Base-by-base conservation (phyloP, 1,140 invertebrate species). In the Sinella curviseta region DNA sequence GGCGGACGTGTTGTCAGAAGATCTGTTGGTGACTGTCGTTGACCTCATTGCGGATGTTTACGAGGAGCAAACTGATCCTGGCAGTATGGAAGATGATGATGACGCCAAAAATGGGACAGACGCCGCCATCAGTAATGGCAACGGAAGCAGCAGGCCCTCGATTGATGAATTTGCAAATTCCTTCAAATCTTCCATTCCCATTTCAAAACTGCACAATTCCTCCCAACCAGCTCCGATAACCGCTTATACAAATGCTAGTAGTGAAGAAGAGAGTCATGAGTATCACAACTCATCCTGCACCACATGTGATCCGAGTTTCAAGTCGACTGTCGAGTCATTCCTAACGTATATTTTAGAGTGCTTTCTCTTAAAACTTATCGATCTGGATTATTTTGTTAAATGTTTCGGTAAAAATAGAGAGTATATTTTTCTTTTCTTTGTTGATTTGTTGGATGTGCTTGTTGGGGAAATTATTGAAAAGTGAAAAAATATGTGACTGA, bases 381-480 rank as follows among this genome's bases (percentile, higher is more conserved):
- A 83, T 65, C 24, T 74, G 20, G 36, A 80, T 31, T 36, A n/a
- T 26, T 35, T 81, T 26, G 60, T 60, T 30, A 48, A 80, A 48
- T 34, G 4, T 24, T 34, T 80, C 14, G 30, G 35, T 33, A n/a
- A 36, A 1, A 81, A 78, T 77, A 33, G 74, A 16, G 78, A 81
- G 33, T 48, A 75, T 4, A 74, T 81, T 73, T 57, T 78, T 26
- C 36, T 81, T 48, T 83, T 83, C 48, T 81, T 83, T 70, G 80
- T 83, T 35, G 82, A 83, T 67, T n/a, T 80, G 1, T 48, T 83
- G 3, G 78, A 83, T 48, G 30, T 83, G 24, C 57, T 83, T 31
- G 78, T 81, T 26, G 54, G 26, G 35, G 77, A 82, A 79, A 76
- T 79, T 36, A 39, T 36, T 35, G 73, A 75, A 20, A 48, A 48